Evolutionary conservation across 2,113 vertebrate species (phyloP), one percentile per base, ranked within the genome.

Genomic region (Penelope pileata): DNA sequence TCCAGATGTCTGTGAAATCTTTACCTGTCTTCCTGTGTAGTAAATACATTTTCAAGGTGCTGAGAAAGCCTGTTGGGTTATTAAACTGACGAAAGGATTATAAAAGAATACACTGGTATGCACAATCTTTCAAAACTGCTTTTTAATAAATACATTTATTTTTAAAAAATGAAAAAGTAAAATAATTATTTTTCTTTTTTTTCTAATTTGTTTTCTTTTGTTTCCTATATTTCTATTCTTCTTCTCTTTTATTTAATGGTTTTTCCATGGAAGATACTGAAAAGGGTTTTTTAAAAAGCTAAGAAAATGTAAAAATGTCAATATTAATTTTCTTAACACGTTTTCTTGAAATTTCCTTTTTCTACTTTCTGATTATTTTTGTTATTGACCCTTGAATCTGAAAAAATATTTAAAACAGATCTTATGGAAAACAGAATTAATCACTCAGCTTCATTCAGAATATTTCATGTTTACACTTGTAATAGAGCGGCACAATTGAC

Each of bases 331-430:
- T 43, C 17, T 26, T 69, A 45, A 68, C 11, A 9, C 4, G 0
- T 3, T 58, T 75, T 67, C 6, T 75, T 83, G 45, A 34, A 1
- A 27, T 69, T 84, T 77, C 16, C 1, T 1, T 30, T 86, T 72
- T 6, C 1, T 60, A 47, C 1, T n/a, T 79, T 43, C 9, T 19
- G 4, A 30, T 32, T 0, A 2, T 30, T 43, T 48, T 78, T 17
- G 1, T 54, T 81, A 36, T 6, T 88, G 82, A 72, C 47, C 68
- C 9, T 43, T 76, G 21, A 73, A 43, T 68, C 34, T 72, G 43
- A 80, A 88, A 60, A 51, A n/a, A 4, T 32, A 73, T 32, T 51
- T 29, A 88, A 56, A 85, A 56, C 1, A 0, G 23, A 43, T 16
- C 15, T 40, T 59, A 32, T 72, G 14, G 8, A 53, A 83, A 94